A percentile compares a stretch with the other conserved stretches of the same genome.
These are phyloP conservation scores for Ictalurus punctatus DNA, from an alignment of 2,113 vertebrate genomes.

Conservation along the genomic window DNA sequence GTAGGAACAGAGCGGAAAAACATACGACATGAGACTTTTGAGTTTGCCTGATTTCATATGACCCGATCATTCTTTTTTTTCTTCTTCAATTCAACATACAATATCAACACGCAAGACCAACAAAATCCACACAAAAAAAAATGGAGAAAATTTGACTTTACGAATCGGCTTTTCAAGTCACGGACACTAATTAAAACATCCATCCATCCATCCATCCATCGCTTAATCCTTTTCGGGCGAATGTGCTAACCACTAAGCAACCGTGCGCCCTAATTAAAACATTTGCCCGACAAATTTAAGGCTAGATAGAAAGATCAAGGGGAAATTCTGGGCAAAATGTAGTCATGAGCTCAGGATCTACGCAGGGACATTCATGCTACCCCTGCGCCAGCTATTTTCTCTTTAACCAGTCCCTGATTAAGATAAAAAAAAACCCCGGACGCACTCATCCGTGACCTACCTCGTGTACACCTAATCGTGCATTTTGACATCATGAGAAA, in stretches of 20 bases:
- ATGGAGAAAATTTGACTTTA: too few relatives aligned
- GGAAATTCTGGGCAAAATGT: not conserved
- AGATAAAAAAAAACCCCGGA: not conserved
- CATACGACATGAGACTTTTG: not conserved
- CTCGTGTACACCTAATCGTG: not conserved
- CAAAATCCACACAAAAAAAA: not conserved
- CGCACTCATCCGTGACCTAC: not conserved
- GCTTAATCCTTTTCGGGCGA: too few relatives aligned
- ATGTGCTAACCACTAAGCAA: too few relatives aligned
- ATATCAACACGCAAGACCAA: not conserved
- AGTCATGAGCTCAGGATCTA: not conserved
- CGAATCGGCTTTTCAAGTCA: too few relatives aligned
- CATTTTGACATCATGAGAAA: not conserved
- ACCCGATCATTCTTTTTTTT: not conserved
- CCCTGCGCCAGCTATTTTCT: too few relatives aligned
- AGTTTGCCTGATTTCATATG: not conserved
- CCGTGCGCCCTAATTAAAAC: too few relatives aligned
- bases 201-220: too few relatives aligned
- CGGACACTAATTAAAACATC: too few relatives aligned
- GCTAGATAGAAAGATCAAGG: not conserved
- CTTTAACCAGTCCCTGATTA: not conserved
- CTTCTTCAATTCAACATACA: not conserved
- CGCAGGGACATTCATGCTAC: too few relatives aligned
- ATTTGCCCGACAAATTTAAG: not conserved
- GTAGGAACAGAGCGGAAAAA: not conserved